Conservation (phyloP, 2,888 invertebrate species). For the Ptychoptera albimana region DNA sequence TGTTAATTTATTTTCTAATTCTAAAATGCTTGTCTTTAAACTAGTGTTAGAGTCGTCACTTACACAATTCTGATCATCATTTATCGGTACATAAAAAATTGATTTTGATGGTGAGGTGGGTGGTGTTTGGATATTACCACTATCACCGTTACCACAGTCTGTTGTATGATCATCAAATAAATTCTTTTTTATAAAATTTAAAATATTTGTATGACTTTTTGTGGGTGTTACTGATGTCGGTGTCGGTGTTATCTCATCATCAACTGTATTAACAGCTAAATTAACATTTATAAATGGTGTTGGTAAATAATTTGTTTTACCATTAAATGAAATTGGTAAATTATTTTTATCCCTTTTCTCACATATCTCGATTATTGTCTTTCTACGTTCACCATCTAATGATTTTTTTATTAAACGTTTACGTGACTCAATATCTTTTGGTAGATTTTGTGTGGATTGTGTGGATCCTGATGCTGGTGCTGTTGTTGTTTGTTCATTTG, state of each 20-base stretch:
- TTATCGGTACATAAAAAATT: constrained; percentile 23
- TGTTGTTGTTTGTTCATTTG: no score
- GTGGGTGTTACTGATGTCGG: constrained; percentile 8
- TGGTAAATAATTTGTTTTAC: constrained; percentile 1
- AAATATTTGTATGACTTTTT: constrained; percentile 23
- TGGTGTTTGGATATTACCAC: constrained; percentile 3
- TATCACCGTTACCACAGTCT: no score
- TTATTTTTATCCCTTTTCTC: constrained; percentile 8
- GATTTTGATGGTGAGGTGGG: constrained; percentile 16
- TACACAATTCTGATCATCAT: constrained; percentile 3
- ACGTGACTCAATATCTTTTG: no score
- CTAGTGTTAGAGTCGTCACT: not conserved
- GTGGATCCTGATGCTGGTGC: no score
- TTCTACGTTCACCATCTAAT: constrained; percentile 2
- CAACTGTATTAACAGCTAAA: constrained; percentile 2
- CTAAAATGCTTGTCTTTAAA: no score
- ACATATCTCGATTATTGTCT: constrained; percentile 9
- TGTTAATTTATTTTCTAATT: no score
- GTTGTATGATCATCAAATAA: constrained; percentile 16
- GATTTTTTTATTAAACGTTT: no score
- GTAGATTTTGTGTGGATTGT: no score
- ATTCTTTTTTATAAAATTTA: constrained; percentile 30
- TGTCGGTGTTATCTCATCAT: not conserved
- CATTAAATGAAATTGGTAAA: constrained; percentile 4
- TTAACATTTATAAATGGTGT: constrained; percentile 9